Conservation (phyloP, 2,888 invertebrate species). For the Phaonia tiefii region DNA sequence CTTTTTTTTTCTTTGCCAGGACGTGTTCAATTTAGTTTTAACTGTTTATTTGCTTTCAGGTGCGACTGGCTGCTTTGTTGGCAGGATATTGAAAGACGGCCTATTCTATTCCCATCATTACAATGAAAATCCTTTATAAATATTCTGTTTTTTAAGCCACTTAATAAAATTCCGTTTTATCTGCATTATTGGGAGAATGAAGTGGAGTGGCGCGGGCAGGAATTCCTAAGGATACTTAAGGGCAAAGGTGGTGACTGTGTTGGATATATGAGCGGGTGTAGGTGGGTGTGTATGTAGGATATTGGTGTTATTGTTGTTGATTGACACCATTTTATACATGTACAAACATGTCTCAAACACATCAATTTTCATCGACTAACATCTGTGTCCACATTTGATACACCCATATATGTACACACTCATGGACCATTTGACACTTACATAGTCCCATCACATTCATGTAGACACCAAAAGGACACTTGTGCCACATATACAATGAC, state of each 20-base stretch:
- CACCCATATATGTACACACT: not conserved
- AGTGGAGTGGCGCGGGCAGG: slow-evolving; percentile 30
- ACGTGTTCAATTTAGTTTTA: slow-evolving; percentile 64
- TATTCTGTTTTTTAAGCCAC: slow-evolving; percentile 31
- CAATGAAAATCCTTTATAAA: slow-evolving; percentile 52
- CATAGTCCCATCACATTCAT: no score
- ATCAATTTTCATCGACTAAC: slow-evolving; percentile 75
- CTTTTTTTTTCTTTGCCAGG: no score
- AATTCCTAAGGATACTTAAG: no score
- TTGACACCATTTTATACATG: slow-evolving; percentile 63
- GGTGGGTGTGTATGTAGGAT: slow-evolving; percentile 13
- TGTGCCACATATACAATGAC: not conserved
- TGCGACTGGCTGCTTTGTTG: no score
- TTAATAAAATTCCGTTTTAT: slow-evolving; percentile 37
- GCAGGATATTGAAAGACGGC: no score
- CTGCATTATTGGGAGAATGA: slow-evolving; percentile 30
- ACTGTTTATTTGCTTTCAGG: slow-evolving; percentile 14
- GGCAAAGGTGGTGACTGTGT: not conserved
- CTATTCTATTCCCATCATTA: no score
- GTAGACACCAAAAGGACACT: not conserved
- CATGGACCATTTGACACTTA: not conserved
- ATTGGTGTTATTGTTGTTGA: slow-evolving; percentile 51
- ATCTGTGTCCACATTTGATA: slow-evolving; percentile 60
- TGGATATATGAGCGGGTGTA: not conserved
- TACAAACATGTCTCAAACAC: slow-evolving; percentile 78